phyloP scores from a whole-genome alignment of 2,888 invertebrate genomes.

The Cryptophagus acutangulus region DNA sequence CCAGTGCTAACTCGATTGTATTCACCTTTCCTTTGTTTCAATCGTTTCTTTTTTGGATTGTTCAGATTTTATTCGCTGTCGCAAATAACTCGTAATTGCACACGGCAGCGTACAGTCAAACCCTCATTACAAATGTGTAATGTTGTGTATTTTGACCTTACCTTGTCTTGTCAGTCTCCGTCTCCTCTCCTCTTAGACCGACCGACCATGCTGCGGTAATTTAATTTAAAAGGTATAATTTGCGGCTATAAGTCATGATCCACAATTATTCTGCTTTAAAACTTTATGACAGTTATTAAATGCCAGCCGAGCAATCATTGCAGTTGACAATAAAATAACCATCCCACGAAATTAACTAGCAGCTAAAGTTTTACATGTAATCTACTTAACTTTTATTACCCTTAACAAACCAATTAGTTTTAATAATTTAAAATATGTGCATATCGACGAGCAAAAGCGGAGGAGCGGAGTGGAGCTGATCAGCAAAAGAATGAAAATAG shows the following conservation, averaged over 20 bases:
- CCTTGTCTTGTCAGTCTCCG: too few relatives aligned
- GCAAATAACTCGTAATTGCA: constrained; percentile 19
- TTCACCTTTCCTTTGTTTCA: constrained; percentile 8
- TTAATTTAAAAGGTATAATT: constrained; percentile 28
- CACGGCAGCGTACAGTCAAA: constrained; percentile 14
- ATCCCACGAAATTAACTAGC: too few relatives aligned
- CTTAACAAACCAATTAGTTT: too few relatives aligned
- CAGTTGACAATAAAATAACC: too few relatives aligned
- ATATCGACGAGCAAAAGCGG: too few relatives aligned
- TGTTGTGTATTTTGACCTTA: constrained; percentile 24
- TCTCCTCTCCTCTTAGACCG: too few relatives aligned
- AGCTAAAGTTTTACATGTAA: too few relatives aligned
- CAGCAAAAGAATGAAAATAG: too few relatives aligned
- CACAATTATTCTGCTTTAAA: constrained; percentile 3
- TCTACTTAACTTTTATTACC: too few relatives aligned
- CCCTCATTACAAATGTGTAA: constrained; percentile 24
- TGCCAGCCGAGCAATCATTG: too few relatives aligned
- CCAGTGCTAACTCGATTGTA: constrained; percentile 9
- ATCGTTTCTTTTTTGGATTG: constrained; percentile 6
- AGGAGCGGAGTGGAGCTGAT: too few relatives aligned
- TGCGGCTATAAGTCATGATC: constrained; percentile 24
- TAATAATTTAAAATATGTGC: too few relatives aligned
- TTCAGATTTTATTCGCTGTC: constrained; percentile 12
- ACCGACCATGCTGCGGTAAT: constrained; percentile 21
- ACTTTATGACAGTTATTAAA: constrained; percentile 7